Conservation (phyloP, 35 echinoderm and acorn worm species). For the Apostichopus japonicus region DNA sequence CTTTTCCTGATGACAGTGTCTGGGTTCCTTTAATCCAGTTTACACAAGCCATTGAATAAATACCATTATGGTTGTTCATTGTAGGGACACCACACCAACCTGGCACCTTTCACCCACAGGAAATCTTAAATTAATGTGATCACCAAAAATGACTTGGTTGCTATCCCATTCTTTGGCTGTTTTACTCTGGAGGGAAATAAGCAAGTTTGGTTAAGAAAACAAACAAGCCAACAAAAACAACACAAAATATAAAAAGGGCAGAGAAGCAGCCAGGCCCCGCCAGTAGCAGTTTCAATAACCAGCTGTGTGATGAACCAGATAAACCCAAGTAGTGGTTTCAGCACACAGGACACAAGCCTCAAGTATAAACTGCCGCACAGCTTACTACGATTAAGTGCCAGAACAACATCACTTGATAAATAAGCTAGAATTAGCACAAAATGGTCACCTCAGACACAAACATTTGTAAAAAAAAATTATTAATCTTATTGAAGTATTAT, state of each 20-base stretch:
- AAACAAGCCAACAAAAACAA: conserved; percentile 1
- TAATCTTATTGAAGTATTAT: no score
- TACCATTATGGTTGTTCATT: conserved; percentile 18
- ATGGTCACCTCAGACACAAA: no score
- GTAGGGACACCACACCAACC: conserved; percentile 19
- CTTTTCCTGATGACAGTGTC: no score
- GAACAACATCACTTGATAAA: no score
- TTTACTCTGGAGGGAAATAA: conserved; percentile 39
- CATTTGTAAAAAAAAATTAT: no score
- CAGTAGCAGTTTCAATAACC: not conserved
- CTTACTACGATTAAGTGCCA: no score
- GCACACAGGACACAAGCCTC: no score
- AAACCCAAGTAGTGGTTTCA: no score
- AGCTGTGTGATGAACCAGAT: not conserved
- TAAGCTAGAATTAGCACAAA: no score
- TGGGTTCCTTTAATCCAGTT: no score
- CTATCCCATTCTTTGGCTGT: not conserved
- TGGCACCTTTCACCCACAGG: conserved; percentile 42
- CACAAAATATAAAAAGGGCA: not conserved
- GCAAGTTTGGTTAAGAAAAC: conserved; percentile 43
- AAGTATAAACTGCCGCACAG: no score
- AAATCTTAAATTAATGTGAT: conserved; percentile 49
- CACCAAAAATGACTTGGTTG: not conserved
- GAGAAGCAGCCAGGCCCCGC: not conserved
- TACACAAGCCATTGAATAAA: conserved; percentile 49